A percentile compares a stretch with the other conserved stretches of the same genome.
These are phyloP conservation scores for Lithophane ornitopus DNA, from an alignment of 2,888 invertebrate genomes.

Conservation along the genomic window DNA sequence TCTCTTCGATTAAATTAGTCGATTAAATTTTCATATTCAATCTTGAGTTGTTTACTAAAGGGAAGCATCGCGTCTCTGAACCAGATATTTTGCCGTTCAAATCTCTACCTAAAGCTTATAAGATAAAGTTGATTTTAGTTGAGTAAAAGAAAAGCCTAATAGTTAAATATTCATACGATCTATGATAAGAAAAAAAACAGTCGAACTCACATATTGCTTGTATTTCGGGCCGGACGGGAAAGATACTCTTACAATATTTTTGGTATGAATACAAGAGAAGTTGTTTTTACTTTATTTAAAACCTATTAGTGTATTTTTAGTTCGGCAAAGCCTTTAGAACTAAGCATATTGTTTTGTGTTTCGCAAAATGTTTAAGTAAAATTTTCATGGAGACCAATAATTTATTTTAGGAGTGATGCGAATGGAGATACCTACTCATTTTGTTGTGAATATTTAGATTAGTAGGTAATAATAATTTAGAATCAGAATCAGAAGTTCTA, in stretches of 20 bases:
- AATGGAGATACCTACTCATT: background rate
- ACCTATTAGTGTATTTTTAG: background rate
- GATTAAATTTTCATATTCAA: constrained; percentile 96
- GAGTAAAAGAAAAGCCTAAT: constrained; percentile 3
- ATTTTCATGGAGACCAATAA: constrained; percentile 20
- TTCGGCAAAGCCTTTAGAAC: background rate
- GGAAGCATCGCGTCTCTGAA: constrained; percentile 81
- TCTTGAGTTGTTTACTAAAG: constrained; percentile 93
- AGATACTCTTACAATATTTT: constrained; percentile 7
- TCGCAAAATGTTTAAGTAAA: background rate
- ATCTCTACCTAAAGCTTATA: constrained; percentile 55
- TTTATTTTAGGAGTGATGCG: constrained; percentile 4
- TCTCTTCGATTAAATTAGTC: constrained; percentile 92
- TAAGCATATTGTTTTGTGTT: constrained; percentile 12
- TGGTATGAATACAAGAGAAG: background rate
- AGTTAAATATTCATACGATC: constrained; percentile 76
- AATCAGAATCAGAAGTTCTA: too few species aligned
- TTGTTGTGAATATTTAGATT: constrained; percentile 8
- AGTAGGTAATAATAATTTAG: background rate
- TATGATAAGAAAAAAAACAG: constrained; percentile 73
- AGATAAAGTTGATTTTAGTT: constrained; percentile 55
- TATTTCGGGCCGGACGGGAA: constrained; percentile 35
- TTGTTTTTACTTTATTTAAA: constrained; percentile 10
- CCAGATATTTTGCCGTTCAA: constrained; percentile 53
- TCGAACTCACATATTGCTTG: constrained; percentile 67